Base-by-base conservation (phyloP, 1,140 invertebrate genomes). In the Drosophila suzukii region DNA sequence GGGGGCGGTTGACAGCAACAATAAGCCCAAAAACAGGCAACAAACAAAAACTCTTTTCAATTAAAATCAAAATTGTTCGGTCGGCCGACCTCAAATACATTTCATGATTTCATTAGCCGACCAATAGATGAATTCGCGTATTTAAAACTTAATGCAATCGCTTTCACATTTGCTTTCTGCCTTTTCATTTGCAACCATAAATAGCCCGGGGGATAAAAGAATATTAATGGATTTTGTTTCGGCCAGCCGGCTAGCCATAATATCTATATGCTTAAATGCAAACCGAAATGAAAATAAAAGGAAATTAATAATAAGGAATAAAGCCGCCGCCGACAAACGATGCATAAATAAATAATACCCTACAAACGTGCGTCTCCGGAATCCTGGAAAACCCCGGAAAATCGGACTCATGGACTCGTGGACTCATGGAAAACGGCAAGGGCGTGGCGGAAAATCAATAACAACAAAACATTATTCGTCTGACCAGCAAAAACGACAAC, bases 201-300 rank as follows among this genome's bases (percentile, higher is more conserved):
- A 68, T 78, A 54, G 65, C 68, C 70, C n/a, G 38, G n/a, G 55
- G 81, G 55, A 88, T 83, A 89, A 86, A 88, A 65, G 79, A 89
- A 89, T 83, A 86, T 86, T 89, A 89, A 88, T 88, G 75, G 67
- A 88, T 88, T 83, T 79, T 66, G 65, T 47, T 63, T 63, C 55
- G n/a, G 44, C 34, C 75, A 20, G 44, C 34, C 75, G 38, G 38
- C 79, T 57, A 73, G 59, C 55, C 63, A 79, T 84, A 50, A 63
- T 66, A 55, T 62, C 39, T 72, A 66, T 71, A 34, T 41, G 12
- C 36, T 54, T 41, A 49, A 55, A 63, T 70, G 44, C 51, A 34
- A 57, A 59, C 43, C 72, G 59, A 67, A 41, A 56, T 63, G 30
- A 43, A 73, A 36, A 70, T 61, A 73, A 60, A 49, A 46, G 77